Evolutionary conservation across 2,888 invertebrate genomes (phyloP), one percentile per base, ranked within the genome.

Genomic region (Phaonia tiefii): DNA sequence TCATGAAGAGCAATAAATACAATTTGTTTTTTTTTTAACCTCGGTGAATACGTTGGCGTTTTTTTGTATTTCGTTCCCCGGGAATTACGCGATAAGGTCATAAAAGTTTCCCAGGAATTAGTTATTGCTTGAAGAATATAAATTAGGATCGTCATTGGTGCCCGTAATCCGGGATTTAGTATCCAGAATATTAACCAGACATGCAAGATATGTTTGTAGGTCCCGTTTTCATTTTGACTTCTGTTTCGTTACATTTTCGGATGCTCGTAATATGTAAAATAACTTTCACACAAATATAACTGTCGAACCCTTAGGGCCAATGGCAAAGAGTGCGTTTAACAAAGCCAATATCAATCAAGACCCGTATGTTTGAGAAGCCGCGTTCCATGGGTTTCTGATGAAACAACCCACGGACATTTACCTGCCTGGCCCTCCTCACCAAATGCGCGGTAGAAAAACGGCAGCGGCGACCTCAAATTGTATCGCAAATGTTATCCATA

Each of bases 361-460:
- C 60, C 60, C 60, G 37, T 60, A 60, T 39, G 11, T 10, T 17
- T n/a, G n/a, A n/a, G 4, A n/a, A n/a, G n/a, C n/a, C n/a, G n/a
- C n/a, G n/a, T n/a, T n/a, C n/a, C 31, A 31, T 31, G 4, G 8
- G 11, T 60, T n/a, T 60, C 60, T 8, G 20, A 17, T n/a, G 8
- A 51, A 54, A 54, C 39, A 69, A 51, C 51, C 22, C 49, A 31
- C 17, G 15, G 37, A 49, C 37, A 37, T 67, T 63, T 31, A n/a
- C 13, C n/a, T n/a, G n/a, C n/a, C 31, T 31, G n/a, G 8, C 46
- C 44, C 46, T 44, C 63, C 44, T 44, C 31, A 49, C 26, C 67
- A 67, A n/a, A 11, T 37, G 37, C 46, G 17, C 31, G 11, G 60
- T 20, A 5, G 49, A 31, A 58, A n/a, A 60, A 66, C n/a, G 25